Percentiles rank a stretch among this genome's conserved stretches.
phyloP scores from a whole-genome alignment of 2,888 invertebrate species.

The Himalopsyche japonica region DNA sequence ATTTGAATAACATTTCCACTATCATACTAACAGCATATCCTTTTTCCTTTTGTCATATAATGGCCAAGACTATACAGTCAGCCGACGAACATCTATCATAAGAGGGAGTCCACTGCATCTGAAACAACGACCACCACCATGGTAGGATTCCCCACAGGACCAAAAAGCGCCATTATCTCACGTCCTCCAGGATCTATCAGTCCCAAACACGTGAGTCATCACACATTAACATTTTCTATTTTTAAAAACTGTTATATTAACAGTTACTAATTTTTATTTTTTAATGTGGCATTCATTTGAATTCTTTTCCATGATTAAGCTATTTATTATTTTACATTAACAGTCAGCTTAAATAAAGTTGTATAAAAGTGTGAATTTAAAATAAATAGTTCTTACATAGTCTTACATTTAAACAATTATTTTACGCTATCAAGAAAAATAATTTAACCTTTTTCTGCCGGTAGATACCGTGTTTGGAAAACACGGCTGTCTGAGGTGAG shows the following conservation, averaged over 20 bases:
- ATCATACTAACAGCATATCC: not conserved
- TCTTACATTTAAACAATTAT: no score
- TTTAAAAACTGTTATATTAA: no score
- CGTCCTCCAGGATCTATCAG: conserved; percentile 35
- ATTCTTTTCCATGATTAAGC: no score
- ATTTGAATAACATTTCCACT: not conserved
- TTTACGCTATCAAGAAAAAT: no score
- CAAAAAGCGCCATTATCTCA: conserved; percentile 45
- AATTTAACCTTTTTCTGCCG: not conserved
- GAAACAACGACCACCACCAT: conserved; percentile 80
- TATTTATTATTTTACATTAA: no score
- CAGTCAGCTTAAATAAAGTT: no score
- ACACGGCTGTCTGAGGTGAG: conserved; percentile 59
- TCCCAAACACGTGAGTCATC: conserved; percentile 33
- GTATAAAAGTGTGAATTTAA: no score
- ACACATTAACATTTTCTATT: no score
- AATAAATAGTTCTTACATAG: no score
- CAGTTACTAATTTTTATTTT: no score
- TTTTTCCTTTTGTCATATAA: not conserved
- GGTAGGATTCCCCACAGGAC: conserved; percentile 55
- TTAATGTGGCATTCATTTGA: no score
- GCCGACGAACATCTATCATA: conserved; percentile 66
- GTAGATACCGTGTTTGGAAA: conserved; percentile 46
- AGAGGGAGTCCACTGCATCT: conserved; percentile 78
- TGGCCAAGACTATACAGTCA: conserved; percentile 70